Conservation (phyloP, 2,797 vertebrate species). For the Arctocebus calabarensis region DNA sequence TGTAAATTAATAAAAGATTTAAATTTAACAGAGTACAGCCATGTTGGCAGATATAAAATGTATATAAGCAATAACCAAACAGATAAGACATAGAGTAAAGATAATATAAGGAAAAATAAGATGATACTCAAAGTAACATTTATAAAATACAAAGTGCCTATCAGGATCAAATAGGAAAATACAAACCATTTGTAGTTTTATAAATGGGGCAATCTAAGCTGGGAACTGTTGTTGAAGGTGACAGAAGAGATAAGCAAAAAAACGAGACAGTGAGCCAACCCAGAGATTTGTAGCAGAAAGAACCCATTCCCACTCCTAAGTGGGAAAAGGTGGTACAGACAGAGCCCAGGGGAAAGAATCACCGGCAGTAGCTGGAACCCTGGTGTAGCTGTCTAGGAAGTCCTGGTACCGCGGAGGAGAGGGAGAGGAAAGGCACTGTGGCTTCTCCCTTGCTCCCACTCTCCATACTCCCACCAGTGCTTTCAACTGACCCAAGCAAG, state of each 20-base stretch:
- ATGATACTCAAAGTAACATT: neutral
- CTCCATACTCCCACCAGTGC: neutral
- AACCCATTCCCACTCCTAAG: neutral
- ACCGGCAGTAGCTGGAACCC: neutral
- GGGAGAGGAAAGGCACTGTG: neutral
- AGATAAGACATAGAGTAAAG: neutral
- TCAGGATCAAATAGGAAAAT: neutral
- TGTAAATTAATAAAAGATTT: constrained; percentile 21
- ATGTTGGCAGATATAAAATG: neutral
- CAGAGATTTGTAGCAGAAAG: neutral
- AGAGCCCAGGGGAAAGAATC: neutral
- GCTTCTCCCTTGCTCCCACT: neutral
- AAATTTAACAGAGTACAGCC: neutral
- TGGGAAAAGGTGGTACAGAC: neutral
- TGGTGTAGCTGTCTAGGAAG: neutral
- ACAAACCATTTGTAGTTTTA: neutral
- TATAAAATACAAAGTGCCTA: constrained; percentile 23
- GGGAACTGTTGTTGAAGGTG: neutral
- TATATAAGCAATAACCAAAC: neutral
- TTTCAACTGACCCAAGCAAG: neutral
- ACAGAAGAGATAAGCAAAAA: neutral
- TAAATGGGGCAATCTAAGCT: neutral
- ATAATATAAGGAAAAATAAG: neutral
- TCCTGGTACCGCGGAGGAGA: neutral
- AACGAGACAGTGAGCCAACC: neutral